These are phyloP conservation scores for Abramis brama DNA, from an alignment of 2,113 vertebrate genomes.

Conservation along the genomic window DNA sequence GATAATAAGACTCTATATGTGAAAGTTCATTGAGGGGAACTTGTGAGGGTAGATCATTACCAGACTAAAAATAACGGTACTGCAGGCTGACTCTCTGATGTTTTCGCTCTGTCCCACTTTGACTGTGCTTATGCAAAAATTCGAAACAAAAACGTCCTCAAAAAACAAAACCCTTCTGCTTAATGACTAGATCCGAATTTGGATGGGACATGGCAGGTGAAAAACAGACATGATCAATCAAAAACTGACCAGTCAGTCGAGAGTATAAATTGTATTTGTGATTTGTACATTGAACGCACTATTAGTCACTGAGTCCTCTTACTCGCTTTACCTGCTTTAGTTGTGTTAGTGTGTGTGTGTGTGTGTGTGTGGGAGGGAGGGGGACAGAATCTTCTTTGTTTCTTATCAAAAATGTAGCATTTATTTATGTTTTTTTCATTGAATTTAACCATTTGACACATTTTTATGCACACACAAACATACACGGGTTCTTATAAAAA, in stretches of 20 bases:
- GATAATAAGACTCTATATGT: slow-evolving; percentile 29
- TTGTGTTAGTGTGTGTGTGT: neutral
- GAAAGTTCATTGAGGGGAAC: slow-evolving; percentile 28
- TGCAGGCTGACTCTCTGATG: slow-evolving; percentile 34
- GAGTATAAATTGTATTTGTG: neutral
- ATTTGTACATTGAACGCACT: too few relatives aligned
- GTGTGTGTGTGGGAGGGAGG: too few relatives aligned
- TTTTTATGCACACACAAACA: too few relatives aligned
- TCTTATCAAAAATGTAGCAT: neutral
- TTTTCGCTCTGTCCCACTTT: slow-evolving; percentile 23
- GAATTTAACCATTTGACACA: neutral
- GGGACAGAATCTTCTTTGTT: too few relatives aligned
- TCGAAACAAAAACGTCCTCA: neutral
- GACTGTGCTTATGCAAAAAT: slow-evolving; percentile 3
- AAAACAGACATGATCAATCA: neutral
- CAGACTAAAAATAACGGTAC: slow-evolving; percentile 34
- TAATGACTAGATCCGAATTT: neutral
- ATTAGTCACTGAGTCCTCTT: neutral
- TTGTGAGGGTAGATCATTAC: slow-evolving; percentile 42
- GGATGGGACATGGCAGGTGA: neutral
- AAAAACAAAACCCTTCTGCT: neutral
- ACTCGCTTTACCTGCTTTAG: neutral
- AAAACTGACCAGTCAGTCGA: neutral
- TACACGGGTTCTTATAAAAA: neutral
- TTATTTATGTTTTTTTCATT: neutral